phyloP scores from a whole-genome alignment of 2,113 vertebrate species.

The Prolemur simus region DNA sequence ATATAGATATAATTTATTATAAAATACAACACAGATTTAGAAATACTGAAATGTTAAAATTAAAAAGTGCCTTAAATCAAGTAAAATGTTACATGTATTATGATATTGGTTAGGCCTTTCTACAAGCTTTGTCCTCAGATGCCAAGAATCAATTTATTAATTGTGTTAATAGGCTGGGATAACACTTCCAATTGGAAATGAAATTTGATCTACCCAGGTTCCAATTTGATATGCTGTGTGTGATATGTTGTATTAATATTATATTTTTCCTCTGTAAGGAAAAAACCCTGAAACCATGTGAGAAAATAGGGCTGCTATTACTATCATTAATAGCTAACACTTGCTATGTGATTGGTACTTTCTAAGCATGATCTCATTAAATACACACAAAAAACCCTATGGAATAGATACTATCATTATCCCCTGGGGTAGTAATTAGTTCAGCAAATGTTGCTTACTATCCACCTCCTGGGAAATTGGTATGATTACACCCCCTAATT shows the following conservation, averaged over 20 bases:
- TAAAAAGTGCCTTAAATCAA: not conserved
- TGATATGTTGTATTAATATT: slow-evolving; percentile 23
- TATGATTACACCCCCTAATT: not conserved
- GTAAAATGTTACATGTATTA: not conserved
- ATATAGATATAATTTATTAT: not conserved
- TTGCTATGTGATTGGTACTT: slow-evolving; percentile 27
- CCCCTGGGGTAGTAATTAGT: slow-evolving; percentile 28
- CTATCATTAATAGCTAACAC: slow-evolving; percentile 48
- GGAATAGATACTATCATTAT: slow-evolving; percentile 26
- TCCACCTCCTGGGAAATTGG: not conserved
- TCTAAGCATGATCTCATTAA: slow-evolving; percentile 32
- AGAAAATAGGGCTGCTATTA: slow-evolving; percentile 54
- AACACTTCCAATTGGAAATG: slow-evolving; percentile 35
- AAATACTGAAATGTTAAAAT: slow-evolving; percentile 10
- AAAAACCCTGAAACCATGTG: not conserved
- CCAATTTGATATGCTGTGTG: not conserved
- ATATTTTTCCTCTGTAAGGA: slow-evolving; percentile 17
- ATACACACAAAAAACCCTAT: not conserved
- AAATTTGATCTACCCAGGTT: not conserved
- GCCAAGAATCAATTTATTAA: slow-evolving; percentile 31
- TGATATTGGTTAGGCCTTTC: not conserved
- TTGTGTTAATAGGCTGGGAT: not conserved
- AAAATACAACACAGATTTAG: not conserved
- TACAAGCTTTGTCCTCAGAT: not conserved
- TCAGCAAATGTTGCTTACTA: not conserved